Percentiles rank a stretch among this genome's conserved stretches.
These are phyloP conservation scores for Drosophila sordidula DNA, from an alignment of 2,888 invertebrate species.

Conservation along the genomic window DNA sequence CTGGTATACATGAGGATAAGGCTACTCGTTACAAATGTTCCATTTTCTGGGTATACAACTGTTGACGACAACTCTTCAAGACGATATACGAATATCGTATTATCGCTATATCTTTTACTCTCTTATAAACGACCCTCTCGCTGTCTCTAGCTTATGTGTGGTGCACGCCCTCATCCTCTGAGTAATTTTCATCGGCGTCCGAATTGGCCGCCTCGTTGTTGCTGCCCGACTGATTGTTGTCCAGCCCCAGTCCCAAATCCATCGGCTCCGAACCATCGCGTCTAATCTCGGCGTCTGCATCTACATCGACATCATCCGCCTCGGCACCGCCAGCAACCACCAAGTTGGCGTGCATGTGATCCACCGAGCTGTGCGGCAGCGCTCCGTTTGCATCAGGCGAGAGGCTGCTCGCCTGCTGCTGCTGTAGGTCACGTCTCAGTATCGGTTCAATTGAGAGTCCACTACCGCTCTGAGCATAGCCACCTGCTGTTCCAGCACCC, in stretches of 20 bases:
- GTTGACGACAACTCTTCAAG: constrained; percentile 32
- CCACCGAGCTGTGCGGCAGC: constrained; percentile 50
- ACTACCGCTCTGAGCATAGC: constrained; percentile 54
- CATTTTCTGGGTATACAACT: constrained; percentile 76
- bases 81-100: constrained; percentile 16
- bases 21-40: constrained; percentile 83
- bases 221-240: constrained; percentile 83
- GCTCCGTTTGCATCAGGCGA: constrained; percentile 63
- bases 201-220: constrained; percentile 82
- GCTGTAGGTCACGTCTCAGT: constrained; percentile 74
- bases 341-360: constrained; percentile 51
- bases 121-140: constrained; percentile 10
- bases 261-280: constrained; percentile 84
- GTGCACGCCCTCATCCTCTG: constrained; percentile 85
- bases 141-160: constrained; percentile 77
- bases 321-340: constrained; percentile 29
- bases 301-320: constrained; percentile 48
- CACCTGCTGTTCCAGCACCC: constrained; percentile 50
- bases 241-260: constrained; percentile 84
- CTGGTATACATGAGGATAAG: constrained; percentile 85
- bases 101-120: constrained; percentile 33
- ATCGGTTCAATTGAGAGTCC: constrained; percentile 84
- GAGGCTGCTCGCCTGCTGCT: constrained; percentile 63
- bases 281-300: constrained; percentile 72
- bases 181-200: constrained; percentile 84